Evolutionary conservation across 2,888 invertebrate species (phyloP).

Genomic region (Drosophila atripex): DNA sequence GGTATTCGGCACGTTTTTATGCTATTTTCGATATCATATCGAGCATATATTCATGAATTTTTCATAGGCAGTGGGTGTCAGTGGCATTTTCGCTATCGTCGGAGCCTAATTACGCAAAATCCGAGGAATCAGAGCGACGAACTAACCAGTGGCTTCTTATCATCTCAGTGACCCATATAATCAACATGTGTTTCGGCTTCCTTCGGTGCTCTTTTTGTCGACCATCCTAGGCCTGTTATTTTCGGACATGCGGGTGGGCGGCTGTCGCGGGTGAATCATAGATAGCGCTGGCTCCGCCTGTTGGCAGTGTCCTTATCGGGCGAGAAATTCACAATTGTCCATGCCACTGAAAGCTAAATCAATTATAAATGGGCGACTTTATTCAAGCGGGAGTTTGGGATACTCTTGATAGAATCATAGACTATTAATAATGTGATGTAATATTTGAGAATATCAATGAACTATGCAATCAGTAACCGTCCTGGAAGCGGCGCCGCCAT

Average conservation of each 20-base stretch:
- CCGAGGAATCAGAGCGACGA: neutral
- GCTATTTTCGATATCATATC: conserved; percentile 38
- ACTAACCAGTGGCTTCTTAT: neutral
- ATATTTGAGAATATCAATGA: neutral
- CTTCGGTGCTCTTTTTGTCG: conserved; percentile 17
- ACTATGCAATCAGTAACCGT: no score
- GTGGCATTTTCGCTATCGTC: conserved; percentile 32
- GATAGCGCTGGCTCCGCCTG: conserved; percentile 2
- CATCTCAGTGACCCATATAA: conserved; percentile 38
- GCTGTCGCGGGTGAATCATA: conserved; percentile 28
- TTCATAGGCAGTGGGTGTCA: neutral
- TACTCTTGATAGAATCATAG: neutral
- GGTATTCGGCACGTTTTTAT: conserved; percentile 37
- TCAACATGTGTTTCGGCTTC: conserved; percentile 39
- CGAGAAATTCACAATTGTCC: conserved; percentile 14
- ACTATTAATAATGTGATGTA: no score
- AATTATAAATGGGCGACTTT: conserved; percentile 15
- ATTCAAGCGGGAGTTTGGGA: neutral
- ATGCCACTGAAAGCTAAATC: conserved; percentile 11
- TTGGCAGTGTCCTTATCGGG: conserved; percentile 26
- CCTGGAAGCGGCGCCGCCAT: conserved; percentile 14
- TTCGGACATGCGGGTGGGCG: conserved; percentile 19
- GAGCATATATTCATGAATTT: conserved; percentile 11
- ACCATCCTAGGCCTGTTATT: conserved; percentile 3
- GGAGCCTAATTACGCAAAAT: conserved; percentile 45